Evolutionary conservation across 2,113 vertebrate genomes (phyloP).

Genomic region (Forbesichthys papilliferus): DNA sequence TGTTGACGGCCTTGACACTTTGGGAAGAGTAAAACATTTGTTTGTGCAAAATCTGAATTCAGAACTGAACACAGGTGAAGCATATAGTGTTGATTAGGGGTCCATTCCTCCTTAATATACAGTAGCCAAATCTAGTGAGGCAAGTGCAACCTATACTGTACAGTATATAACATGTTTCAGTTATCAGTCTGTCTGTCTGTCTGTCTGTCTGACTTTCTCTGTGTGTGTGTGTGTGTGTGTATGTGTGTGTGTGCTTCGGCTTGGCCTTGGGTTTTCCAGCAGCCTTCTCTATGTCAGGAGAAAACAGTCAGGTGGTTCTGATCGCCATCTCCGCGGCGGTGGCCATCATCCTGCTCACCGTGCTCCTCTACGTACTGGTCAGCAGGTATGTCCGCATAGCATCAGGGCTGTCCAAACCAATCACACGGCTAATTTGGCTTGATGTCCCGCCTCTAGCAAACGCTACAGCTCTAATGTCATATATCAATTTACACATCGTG

Average conservation of each 20-base stretch:
- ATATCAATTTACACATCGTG: neutral
- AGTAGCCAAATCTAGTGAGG: too few relatives aligned
- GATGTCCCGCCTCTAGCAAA: too few relatives aligned
- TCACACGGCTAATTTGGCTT: neutral
- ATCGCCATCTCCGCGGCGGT: slow-evolving; percentile 93
- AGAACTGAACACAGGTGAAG: too few relatives aligned
- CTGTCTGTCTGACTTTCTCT: neutral
- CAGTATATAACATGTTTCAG: too few relatives aligned
- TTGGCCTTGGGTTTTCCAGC: slow-evolving; percentile 54
- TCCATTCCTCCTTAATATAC: too few relatives aligned
- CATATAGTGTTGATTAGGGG: too few relatives aligned
- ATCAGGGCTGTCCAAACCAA: neutral
- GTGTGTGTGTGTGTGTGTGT: neutral
- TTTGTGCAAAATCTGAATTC: too few relatives aligned
- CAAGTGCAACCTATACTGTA: too few relatives aligned
- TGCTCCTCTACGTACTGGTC: slow-evolving; percentile 90
- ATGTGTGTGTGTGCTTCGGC: slow-evolving; percentile 12
- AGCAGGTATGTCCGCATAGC: slow-evolving; percentile 83
- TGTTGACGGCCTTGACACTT: too few relatives aligned
- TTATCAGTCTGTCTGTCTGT: neutral
- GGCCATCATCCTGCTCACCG: slow-evolving; percentile 92
- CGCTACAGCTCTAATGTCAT: neutral
- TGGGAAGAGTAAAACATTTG: too few relatives aligned
- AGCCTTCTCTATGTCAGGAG: slow-evolving; percentile 97
- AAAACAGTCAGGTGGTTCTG: slow-evolving; percentile 94